phyloP scores from a whole-genome alignment of 2,888 invertebrate genomes.

The Gymnocheta viridis region DNA sequence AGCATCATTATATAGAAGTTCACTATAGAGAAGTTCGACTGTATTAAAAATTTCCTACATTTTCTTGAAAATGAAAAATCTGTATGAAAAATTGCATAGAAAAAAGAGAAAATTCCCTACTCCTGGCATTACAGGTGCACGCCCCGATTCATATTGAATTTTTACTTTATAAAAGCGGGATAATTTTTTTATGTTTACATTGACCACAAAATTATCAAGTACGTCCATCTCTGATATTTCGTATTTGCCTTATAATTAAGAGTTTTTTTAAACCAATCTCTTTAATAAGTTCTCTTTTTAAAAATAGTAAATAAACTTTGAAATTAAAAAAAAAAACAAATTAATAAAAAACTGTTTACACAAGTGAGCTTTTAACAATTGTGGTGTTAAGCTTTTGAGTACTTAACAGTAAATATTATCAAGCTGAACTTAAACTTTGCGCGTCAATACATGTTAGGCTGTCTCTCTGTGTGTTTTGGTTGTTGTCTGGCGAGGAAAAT shows the following conservation, averaged over 20 bases:
- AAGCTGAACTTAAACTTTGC: slow-evolving; percentile 47
- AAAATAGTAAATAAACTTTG: slow-evolving; percentile 14
- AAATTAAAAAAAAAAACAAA: slow-evolving; percentile 1
- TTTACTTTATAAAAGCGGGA: no score
- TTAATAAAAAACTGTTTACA: slow-evolving; percentile 11
- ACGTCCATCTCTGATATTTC: slow-evolving; percentile 12
- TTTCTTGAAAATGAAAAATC: no score
- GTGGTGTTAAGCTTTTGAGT: slow-evolving; percentile 60
- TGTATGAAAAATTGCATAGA: no score
- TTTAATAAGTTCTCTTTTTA: slow-evolving; percentile 9
- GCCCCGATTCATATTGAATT: no score
- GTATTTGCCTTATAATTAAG: slow-evolving; percentile 14
- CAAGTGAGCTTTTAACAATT: slow-evolving; percentile 28
- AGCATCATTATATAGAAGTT: no score
- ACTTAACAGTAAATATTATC: slow-evolving; percentile 35
- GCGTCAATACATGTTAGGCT: slow-evolving; percentile 7
- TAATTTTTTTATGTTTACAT: background rate
- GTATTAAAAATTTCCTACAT: no score
- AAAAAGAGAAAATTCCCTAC: no score
- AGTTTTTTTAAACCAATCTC: slow-evolving; percentile 7
- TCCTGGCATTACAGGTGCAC: no score
- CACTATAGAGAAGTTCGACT: no score
- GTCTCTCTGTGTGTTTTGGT: background rate
- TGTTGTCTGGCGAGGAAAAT: slow-evolving; percentile 41
- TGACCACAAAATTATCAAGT: background rate